phyloP scores from a whole-genome alignment of 1,140 invertebrate genomes.

The Anastatus disparis region DNA sequence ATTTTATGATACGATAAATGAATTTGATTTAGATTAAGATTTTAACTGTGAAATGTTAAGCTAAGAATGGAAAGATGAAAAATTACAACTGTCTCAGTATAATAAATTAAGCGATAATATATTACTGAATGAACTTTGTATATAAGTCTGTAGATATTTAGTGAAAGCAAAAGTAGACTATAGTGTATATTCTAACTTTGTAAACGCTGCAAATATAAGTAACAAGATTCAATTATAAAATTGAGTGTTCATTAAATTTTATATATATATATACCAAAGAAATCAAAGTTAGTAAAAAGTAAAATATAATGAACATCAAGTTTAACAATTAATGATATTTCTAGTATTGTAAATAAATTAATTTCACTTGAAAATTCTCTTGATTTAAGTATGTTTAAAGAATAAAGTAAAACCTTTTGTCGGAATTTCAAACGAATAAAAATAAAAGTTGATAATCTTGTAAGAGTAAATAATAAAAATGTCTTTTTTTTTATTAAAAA shows the following conservation, averaged over 20 bases:
- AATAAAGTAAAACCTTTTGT: no score
- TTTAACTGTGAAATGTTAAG: constrained; percentile 7
- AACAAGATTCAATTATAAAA: background rate
- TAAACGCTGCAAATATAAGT: constrained; percentile 30
- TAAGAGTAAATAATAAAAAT: no score
- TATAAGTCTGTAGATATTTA: constrained; percentile 29
- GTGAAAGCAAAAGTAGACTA: background rate
- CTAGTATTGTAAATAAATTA: no score
- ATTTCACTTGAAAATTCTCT: no score
- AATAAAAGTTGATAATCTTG: no score
- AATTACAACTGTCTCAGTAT: constrained; percentile 17
- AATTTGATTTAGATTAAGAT: constrained; percentile 20
- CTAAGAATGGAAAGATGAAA: constrained; percentile 10
- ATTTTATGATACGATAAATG: constrained; percentile 12
- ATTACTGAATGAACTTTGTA: constrained; percentile 30
- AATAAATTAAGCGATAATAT: constrained; percentile 30
- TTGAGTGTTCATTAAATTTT: constrained; percentile 24
- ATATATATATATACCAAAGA: background rate
- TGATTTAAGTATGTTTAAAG: no score
- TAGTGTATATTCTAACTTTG: constrained; percentile 25
- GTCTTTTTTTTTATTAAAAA: no score
- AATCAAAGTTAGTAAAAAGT: constrained; percentile 16
- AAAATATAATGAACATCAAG: constrained; percentile 9
- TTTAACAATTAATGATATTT: background rate
- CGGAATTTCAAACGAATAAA: no score